A percentile compares a stretch with the other conserved stretches of the same genome.
These are phyloP conservation scores for Phrynocephalus guinanensis DNA, from an alignment of 2,797 vertebrate genomes.

Conservation along the genomic window DNA sequence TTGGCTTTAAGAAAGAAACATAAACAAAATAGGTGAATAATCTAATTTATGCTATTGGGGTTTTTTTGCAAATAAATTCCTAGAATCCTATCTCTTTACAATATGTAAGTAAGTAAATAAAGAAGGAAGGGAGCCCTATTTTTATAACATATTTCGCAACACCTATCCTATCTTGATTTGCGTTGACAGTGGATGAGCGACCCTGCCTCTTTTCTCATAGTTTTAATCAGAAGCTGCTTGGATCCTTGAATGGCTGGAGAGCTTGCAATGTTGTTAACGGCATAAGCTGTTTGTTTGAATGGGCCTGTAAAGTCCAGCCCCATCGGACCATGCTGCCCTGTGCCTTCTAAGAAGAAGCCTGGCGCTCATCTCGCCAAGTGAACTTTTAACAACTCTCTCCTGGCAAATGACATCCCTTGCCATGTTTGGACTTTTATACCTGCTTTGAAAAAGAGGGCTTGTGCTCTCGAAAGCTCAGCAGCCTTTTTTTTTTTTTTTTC, in stretches of 20 bases:
- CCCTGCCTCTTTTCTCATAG: no score
- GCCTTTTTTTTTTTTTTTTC: no score
- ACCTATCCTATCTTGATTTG: not conserved
- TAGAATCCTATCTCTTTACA: not conserved
- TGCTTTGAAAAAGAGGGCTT: no score
- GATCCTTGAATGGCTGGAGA: not conserved
- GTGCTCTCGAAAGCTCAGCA: no score
- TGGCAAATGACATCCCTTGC: no score
- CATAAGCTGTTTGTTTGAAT: not conserved
- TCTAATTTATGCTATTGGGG: not conserved
- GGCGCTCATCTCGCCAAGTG: no score
- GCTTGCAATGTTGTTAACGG: not conserved
- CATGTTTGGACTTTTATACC: no score
- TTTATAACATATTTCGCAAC: not conserved
- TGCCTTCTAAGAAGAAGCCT: no score
- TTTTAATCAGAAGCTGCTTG: not conserved
- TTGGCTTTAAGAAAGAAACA: not conserved
- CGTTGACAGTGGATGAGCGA: not conserved
- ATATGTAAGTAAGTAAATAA: no score
- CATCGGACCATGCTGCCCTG: no score
- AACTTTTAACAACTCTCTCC: no score
- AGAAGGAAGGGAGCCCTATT: not conserved
- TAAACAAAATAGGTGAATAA: not conserved
- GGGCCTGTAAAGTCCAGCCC: no score
- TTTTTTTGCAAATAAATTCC: conserved; percentile 8